phyloP scores from a whole-genome alignment of 2,888 invertebrate species.

The Aphodius granarius region DNA sequence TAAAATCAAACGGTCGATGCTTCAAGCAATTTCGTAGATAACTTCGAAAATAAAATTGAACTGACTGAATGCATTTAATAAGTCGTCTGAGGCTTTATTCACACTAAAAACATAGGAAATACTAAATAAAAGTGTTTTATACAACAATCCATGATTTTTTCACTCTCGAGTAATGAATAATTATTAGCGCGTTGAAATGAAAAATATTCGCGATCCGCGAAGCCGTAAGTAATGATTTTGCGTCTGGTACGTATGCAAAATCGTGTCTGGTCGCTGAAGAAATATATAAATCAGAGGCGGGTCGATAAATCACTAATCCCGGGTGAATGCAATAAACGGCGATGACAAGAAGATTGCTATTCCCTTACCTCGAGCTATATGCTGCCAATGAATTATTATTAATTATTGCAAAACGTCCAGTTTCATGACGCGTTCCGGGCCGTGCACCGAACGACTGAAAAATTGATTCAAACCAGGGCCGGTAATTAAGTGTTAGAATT shows the following conservation, averaged over 20 bases:
- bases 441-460: neutral
- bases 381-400: slow-evolving; percentile 20
- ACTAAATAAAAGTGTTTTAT: neutral
- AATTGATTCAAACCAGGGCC: neutral
- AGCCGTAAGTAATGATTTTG: slow-evolving; percentile 6
- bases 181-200: neutral
- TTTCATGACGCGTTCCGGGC: neutral
- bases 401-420: slow-evolving; percentile 17
- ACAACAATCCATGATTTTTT: neutral
- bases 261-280: slow-evolving; percentile 11
- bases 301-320: slow-evolving; percentile 13
- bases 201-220: neutral
- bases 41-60: too few species aligned
- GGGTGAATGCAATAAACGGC: slow-evolving; percentile 21
- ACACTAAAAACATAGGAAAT: neutral
- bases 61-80: too few species aligned
- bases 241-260: slow-evolving; percentile 2
- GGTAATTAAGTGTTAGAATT: neutral
- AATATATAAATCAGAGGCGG: slow-evolving; percentile 10
- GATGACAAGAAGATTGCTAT: slow-evolving; percentile 22
- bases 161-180: neutral
- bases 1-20: neutral
- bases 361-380: slow-evolving; percentile 8
- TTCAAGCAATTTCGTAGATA: too few species aligned
- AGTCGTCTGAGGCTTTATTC: too few species aligned